A percentile compares a stretch with the other conserved stretches of the same genome.
Conservation (phyloP, 2,888 invertebrate genomes). For the Girardia tigrina region DNA sequence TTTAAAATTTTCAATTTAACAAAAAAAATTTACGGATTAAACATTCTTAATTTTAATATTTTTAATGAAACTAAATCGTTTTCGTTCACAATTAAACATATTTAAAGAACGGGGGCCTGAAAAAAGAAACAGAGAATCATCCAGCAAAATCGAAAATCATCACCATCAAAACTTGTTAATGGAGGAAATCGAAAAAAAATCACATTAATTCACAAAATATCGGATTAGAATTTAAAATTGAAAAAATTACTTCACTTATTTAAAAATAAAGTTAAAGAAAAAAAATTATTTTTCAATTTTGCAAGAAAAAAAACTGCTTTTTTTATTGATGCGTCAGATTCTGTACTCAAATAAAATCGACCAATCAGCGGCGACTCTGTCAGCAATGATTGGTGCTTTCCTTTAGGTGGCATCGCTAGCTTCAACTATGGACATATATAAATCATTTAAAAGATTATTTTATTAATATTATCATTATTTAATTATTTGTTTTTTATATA, state of each 20-base stretch:
- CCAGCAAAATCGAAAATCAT: too few species aligned
- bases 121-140: too few species aligned
- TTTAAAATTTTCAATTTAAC: too few species aligned
- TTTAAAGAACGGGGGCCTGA: too few species aligned
- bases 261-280: neutral
- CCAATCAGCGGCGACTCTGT: neutral
- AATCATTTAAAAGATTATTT: neutral
- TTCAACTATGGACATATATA: neutral
- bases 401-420: neutral
- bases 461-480: neutral
- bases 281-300: slow-evolving; percentile 8
- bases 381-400: slow-evolving; percentile 11
- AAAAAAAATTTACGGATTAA: too few species aligned
- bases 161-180: neutral
- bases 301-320: neutral
- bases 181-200: neutral
- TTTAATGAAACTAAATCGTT: too few species aligned
- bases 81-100: too few species aligned
- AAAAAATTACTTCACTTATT: slow-evolving; percentile 10
- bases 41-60: too few species aligned
- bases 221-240: slow-evolving; percentile 12
- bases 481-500: neutral
- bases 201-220: neutral
- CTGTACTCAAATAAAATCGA: neutral
- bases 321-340: neutral